These are phyloP conservation scores for Tridacna gigas DNA, from an alignment of 2,888 invertebrate species.

Conservation along the genomic window DNA sequence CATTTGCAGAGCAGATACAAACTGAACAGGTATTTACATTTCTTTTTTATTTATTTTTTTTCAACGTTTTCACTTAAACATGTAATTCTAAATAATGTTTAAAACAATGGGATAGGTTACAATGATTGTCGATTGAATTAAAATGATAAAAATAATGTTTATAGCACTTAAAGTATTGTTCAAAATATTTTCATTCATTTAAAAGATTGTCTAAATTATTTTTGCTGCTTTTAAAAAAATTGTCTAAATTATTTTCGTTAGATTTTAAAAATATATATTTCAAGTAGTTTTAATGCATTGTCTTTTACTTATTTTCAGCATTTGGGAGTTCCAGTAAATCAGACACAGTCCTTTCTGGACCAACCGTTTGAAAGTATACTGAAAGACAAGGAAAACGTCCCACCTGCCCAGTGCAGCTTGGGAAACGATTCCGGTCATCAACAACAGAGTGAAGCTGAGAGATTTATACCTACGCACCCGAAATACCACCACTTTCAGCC, in stretches of 20 bases:
- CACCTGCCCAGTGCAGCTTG: not conserved
- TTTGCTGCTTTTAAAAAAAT: not conserved
- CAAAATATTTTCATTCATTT: too few species aligned
- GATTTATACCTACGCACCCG: not conserved
- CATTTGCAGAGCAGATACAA: conserved; percentile 27
- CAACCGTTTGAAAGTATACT: not conserved
- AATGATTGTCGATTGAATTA: too few species aligned
- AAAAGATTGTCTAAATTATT: not conserved
- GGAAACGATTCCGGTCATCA: not conserved
- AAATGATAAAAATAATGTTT: too few species aligned
- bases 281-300: too few species aligned
- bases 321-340: not conserved
- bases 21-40: conserved; percentile 18
- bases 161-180: too few species aligned
- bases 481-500: conserved; percentile 14
- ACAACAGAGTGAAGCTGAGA: not conserved
- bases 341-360: not conserved
- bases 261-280: too few species aligned
- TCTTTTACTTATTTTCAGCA: conserved; percentile 8
- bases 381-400: not conserved
- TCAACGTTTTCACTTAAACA: not conserved
- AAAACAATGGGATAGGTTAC: not conserved
- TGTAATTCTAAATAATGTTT: not conserved
- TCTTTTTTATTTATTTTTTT: too few species aligned
- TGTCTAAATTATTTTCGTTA: conserved; percentile 4